Base-by-base conservation (phyloP, 1,140 invertebrate species). In the Leptopilina clavipes region DNA sequence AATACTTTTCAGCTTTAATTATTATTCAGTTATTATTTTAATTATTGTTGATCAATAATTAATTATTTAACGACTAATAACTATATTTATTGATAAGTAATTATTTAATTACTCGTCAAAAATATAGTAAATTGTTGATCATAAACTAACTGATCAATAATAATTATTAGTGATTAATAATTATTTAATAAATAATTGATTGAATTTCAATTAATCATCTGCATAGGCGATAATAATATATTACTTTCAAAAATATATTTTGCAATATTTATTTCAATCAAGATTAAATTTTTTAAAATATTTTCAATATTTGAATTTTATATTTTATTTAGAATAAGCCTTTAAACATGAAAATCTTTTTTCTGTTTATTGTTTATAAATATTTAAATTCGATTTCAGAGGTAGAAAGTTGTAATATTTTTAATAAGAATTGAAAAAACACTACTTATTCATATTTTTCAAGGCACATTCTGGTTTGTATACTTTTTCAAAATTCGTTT, bases 341-440 rank as follows among this genome's bases (percentile, higher is more conserved):
- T n/a, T 48, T 14, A n/a, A n/a, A 3, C 6, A 5, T 44, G 2
- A 48, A n/a, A 31, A 31, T 31, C 25, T 31, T 5, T 5, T 31
- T 48, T n/a, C n/a, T n/a, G n/a, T 48, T 48, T 48, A 48, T 12
- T 48, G 14, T 48, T 48, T 12, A 52, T 17, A 17, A 52, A 52
- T 52, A 52, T 52, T n/a, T 17, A 52, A 52, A 52, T 52, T 52
- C 14, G 14, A n/a, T n/a, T 52, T 52, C n/a, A n/a, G 48, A 52
- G 48, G 48, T 52, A 52, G 48, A 52, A 52, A 52, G 48, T 52
- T 52, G 48, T 52, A n/a, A 17, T 52, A 17, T 52, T 48, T 48
- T n/a, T 52, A 17, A 52, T 8, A 52, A 52, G 48, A 52, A 52
- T 48, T 52, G 48, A 52, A 52, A 48, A 52, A 52, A n/a, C 48